Conservation (phyloP, 2,888 invertebrate genomes). For the Molorchus minor region DNA sequence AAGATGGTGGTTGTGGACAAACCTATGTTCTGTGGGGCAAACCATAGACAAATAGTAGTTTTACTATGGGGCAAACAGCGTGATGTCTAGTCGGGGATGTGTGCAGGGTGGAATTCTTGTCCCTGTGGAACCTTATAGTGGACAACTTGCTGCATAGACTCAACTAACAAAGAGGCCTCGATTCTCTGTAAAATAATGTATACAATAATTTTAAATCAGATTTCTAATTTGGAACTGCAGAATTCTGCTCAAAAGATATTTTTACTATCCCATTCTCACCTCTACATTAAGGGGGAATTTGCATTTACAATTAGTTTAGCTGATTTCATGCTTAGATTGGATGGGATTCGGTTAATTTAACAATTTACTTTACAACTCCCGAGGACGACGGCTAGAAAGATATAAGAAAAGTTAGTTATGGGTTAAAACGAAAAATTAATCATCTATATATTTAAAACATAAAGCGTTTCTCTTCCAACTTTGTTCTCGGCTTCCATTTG, state of each 20-base stretch:
- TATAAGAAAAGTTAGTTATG: conserved; percentile 1
- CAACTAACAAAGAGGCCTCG: no score
- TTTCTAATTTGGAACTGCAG: background rate
- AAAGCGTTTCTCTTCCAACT: no score
- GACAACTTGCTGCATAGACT: no score
- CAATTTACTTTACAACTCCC: conserved; percentile 9
- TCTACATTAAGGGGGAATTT: conserved; percentile 42
- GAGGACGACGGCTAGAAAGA: background rate
- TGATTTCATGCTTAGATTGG: conserved; percentile 35
- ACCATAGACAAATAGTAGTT: no score
- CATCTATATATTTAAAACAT: no score
- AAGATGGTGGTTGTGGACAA: no score
- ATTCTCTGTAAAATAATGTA: background rate
- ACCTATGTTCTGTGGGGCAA: no score
- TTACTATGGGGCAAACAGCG: no score
- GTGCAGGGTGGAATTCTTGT: no score
- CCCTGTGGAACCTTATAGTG: no score
- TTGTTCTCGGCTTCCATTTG: no score
- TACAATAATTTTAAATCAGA: background rate
- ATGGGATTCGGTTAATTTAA: conserved; percentile 25
- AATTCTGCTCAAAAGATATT: background rate
- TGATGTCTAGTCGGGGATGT: no score
- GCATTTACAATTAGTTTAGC: conserved; percentile 46
- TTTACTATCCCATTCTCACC: background rate
- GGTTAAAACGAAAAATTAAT: conserved; percentile 3